Conservation (phyloP, 2,797 vertebrate genomes). For the Chelon labrosus region DNA sequence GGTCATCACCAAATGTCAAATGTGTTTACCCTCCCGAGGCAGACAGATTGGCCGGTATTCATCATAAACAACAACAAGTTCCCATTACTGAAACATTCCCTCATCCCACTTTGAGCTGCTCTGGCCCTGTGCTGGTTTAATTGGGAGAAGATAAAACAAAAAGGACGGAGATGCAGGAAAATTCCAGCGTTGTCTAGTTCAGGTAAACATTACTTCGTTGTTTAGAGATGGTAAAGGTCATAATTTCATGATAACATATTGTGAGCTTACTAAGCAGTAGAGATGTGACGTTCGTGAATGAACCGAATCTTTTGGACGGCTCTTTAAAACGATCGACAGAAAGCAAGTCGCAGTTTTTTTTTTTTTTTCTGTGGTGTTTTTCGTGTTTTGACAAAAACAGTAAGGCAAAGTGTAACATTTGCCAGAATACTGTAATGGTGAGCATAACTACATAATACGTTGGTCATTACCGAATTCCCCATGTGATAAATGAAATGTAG, state of each 20-base stretch:
- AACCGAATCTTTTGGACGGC: too few relatives aligned
- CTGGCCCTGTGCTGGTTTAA: conserved; percentile 48
- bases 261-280: conserved; percentile 8
- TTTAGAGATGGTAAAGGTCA: conserved; percentile 61
- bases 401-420: too few relatives aligned
- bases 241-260: conserved; percentile 38
- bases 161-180: conserved; percentile 22
- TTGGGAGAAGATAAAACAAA: conserved; percentile 57
- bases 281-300: too few relatives aligned
- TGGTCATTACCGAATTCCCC: too few relatives aligned
- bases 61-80: conserved; percentile 77
- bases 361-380: too few relatives aligned
- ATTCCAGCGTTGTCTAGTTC: conserved; percentile 7
- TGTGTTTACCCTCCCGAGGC: conserved; percentile 82
- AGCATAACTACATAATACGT: too few relatives aligned
- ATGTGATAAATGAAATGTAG: too few relatives aligned
- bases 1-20: conserved; percentile 85
- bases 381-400: too few relatives aligned
- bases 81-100: conserved; percentile 54
- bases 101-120: conserved; percentile 22
- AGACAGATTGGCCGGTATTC: conserved; percentile 77
- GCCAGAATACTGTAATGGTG: too few relatives aligned
- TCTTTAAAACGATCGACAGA: too few relatives aligned
- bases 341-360: too few relatives aligned
- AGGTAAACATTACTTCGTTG: conserved; percentile 2